Percentiles rank a stretch among this genome's conserved stretches.
Evolutionary conservation across 2,113 vertebrate species (phyloP).

Genomic region (Cathartes aura): DNA sequence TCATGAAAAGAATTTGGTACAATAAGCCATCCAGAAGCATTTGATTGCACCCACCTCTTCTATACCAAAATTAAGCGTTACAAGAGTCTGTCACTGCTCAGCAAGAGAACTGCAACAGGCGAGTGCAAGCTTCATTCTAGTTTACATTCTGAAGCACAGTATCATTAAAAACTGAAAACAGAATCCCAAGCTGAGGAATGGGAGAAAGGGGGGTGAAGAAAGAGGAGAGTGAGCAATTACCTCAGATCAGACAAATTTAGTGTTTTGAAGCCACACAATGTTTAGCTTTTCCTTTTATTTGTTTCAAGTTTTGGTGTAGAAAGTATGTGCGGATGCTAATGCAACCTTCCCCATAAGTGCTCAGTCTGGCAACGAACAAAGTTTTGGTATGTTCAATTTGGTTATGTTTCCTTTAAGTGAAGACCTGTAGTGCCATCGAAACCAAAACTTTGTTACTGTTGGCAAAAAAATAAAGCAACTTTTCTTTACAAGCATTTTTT

Average conservation of each 20-base stretch:
- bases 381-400: slow-evolving; percentile 72
- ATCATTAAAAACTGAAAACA: slow-evolving; percentile 56
- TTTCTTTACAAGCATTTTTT: slow-evolving; percentile 64
- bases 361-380: slow-evolving; percentile 65
- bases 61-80: slow-evolving; percentile 68
- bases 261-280: slow-evolving; percentile 62
- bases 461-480: slow-evolving; percentile 75
- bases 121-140: slow-evolving; percentile 71
- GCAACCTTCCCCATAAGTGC: slow-evolving; percentile 58
- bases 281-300: slow-evolving; percentile 73
- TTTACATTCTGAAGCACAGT: slow-evolving; percentile 78
- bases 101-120: slow-evolving; percentile 65
- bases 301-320: slow-evolving; percentile 81
- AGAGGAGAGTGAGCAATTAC: slow-evolving; percentile 21
- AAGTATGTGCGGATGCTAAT: slow-evolving; percentile 66
- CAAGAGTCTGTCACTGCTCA: slow-evolving; percentile 58
- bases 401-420: slow-evolving; percentile 67
- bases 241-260: slow-evolving; percentile 64
- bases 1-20: slow-evolving; percentile 57
- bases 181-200: slow-evolving; percentile 38
- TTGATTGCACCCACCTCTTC: slow-evolving; percentile 74
- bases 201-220: neutral
- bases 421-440: slow-evolving; percentile 56
- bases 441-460: slow-evolving; percentile 67
- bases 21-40: slow-evolving; percentile 80